phyloP scores from a whole-genome alignment of 2,113 vertebrate genomes.

The Tragelaphus buxtoni region DNA sequence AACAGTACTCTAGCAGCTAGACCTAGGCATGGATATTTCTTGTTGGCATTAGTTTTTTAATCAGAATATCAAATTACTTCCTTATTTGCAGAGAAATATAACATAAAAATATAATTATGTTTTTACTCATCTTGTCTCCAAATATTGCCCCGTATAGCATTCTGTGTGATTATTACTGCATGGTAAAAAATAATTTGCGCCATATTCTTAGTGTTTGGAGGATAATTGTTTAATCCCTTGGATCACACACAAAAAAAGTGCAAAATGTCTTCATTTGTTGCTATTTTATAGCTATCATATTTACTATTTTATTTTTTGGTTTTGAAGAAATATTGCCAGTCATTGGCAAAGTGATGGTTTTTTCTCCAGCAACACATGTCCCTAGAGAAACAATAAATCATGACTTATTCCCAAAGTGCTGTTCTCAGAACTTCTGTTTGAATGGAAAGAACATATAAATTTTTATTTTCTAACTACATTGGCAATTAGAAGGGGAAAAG shows the following conservation, averaged over 20 bases:
- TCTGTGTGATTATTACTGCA: background rate
- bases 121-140: background rate
- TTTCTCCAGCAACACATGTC: background rate
- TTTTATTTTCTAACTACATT: constrained; percentile 7
- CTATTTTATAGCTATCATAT: background rate
- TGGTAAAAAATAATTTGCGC: background rate
- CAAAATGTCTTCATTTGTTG: background rate
- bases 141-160: background rate
- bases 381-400: background rate
- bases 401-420: background rate
- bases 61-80: background rate
- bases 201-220: background rate
- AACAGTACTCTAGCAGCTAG: background rate
- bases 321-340: background rate
- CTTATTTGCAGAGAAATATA: background rate
- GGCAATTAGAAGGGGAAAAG: background rate
- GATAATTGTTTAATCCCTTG: background rate
- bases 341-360: background rate
- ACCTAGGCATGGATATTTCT: background rate
- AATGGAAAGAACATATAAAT: background rate
- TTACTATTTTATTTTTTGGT: background rate
- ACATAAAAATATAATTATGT: background rate
- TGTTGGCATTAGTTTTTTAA: background rate
- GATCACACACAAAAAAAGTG: background rate
- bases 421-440: background rate